A percentile compares a stretch with the other conserved stretches of the same genome.
These are phyloP conservation scores for Alcedo quadribrachys DNA, from an alignment of 2,797 vertebrate species.

Conservation along the genomic window DNA sequence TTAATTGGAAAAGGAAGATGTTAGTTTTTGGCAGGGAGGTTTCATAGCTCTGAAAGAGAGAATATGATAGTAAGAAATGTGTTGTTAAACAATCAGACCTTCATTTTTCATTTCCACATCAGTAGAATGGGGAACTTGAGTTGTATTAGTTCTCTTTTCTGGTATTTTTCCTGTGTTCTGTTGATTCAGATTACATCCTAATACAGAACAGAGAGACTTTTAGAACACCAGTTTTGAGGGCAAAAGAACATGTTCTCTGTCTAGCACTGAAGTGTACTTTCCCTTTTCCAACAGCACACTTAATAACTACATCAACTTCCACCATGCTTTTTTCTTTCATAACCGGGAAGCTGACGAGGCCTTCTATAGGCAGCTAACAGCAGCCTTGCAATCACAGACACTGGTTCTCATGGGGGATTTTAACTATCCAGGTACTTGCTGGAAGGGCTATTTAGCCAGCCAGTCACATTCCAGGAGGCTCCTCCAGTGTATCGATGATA, in stretches of 20 bases:
- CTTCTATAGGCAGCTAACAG: too few relatives aligned
- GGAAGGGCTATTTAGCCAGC: too few relatives aligned
- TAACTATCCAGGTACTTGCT: too few relatives aligned
- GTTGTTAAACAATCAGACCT: not conserved
- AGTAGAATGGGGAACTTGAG: not conserved
- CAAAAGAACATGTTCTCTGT: not conserved
- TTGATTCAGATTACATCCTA: not conserved
- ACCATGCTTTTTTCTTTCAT: not conserved
- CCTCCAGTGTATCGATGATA: too few relatives aligned
- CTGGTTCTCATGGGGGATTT: too few relatives aligned
- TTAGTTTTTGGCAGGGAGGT: not conserved
- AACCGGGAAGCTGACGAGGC: too few relatives aligned
- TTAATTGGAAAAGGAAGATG: not conserved
- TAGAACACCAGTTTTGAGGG: not conserved
- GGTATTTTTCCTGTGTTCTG: not conserved
- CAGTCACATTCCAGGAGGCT: too few relatives aligned
- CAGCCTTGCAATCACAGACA: too few relatives aligned
- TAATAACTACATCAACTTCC: not conserved
- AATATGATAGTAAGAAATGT: not conserved
- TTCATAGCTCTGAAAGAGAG: not conserved
- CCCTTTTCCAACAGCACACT: fast-evolving
- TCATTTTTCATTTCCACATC: not conserved
- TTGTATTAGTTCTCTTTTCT: not conserved
- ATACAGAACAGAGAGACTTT: not conserved
- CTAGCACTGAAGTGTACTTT: not conserved